Evolutionary conservation across 1,140 invertebrate species (phyloP), one percentile per base, ranked within the genome.

Genomic region (Heliconius eleuchia): DNA sequence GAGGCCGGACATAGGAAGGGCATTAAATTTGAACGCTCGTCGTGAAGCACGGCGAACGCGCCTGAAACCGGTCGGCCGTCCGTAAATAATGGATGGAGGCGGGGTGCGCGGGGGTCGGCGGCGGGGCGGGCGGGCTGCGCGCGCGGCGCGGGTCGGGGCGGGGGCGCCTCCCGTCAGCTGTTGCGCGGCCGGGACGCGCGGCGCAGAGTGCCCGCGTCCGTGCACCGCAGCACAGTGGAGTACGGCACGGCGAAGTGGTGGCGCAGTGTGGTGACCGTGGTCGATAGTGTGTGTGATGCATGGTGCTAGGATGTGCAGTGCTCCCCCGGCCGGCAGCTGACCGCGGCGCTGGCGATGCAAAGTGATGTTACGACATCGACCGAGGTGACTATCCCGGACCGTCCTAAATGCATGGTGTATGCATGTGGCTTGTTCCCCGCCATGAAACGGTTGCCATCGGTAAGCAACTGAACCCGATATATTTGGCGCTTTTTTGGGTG

Each of bases 61-160:
- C 90, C 91, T 91, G 90, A 91, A 94, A 94, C 92, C 92, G 92
- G 92, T 94, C 91, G 90, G 85, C 91, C 90, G 91, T 92, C 91
- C 92, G 92, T 94, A 94, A 94, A 94, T 94, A 94, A 94, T 94
- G 92, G 92, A 94, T 94, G 92, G 92, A 92, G 91, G 90, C 82
- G 87, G 83, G 86, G 80, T 79, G 89, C 73, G 85, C 87, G 88
- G 84, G 34, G 86, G 78, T 80, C 84, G 82, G 84, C 80, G 30
- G 78, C 50, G 82, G 77, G 82, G 79, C 70, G 75, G 86, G 78
- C 81, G 85, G 82, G 84, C 79, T 86, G 86, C 78, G 83, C 82
- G 84, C 80, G 84, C 81, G 82, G 79, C 39, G 71, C 74, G 30
- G 79, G n/a, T 76, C 50, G 82, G 77, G 82, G 79, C 70, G 75